These are phyloP conservation scores for Gallinago media DNA, from an alignment of 2,113 vertebrate genomes.

Conservation along the genomic window DNA sequence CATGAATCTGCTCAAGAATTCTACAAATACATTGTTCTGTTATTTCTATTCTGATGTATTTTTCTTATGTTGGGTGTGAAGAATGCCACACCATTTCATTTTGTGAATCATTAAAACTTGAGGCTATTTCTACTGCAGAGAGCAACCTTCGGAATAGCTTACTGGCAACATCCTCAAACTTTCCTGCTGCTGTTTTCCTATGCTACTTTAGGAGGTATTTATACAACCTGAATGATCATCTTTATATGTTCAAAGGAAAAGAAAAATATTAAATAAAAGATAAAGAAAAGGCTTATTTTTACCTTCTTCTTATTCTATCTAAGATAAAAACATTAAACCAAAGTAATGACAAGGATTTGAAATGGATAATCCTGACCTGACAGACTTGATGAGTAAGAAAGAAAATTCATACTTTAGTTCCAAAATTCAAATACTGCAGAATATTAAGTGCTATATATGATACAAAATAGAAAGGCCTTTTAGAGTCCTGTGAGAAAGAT, in stretches of 20 bases:
- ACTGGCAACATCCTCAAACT: background rate
- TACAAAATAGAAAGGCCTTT: background rate
- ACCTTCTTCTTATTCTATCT: background rate
- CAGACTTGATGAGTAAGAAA: background rate
- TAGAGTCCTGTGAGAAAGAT: background rate
- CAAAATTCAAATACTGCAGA: background rate
- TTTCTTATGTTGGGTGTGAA: background rate
- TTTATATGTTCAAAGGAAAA: background rate
- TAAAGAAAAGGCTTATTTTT: background rate
- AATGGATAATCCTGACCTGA: background rate
- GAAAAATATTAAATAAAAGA: background rate
- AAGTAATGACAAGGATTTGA: background rate
- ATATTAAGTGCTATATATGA: background rate
- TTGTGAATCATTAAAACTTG: background rate
- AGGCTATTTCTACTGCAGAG: background rate
- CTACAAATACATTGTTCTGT: background rate
- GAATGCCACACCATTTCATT: background rate
- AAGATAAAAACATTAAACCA: background rate
- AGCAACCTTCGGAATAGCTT: background rate
- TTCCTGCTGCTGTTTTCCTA: background rate
- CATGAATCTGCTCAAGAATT: background rate
- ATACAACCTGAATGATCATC: background rate
- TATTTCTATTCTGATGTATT: background rate
- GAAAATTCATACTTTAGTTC: background rate
- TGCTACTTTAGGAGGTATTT: background rate